Evolutionary conservation across 2,113 vertebrate genomes (phyloP), one percentile per base, ranked within the genome.

Genomic region (Helogale parvula): DNA sequence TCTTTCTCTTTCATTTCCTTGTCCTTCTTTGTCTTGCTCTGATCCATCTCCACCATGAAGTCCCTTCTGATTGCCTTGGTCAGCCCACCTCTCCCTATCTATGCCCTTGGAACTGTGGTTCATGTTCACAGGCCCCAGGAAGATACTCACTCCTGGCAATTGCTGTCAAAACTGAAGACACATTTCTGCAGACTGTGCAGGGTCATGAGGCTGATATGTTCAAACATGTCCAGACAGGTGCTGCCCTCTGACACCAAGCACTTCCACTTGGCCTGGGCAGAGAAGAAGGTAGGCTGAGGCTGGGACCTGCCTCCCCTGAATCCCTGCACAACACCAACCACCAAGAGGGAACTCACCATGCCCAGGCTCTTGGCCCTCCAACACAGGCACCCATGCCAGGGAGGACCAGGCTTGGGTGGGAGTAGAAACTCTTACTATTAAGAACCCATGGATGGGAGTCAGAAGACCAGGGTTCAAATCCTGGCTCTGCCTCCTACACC

Each of bases 141-240:
- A 54, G 11, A n/a, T 19, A 96, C 98, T 99, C 97, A 99, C 99
- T 99, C 98, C 96, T 99, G 99, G 94, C 99, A 99, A 97, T 98
- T 98, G 98, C 99, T 99, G 94, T 99, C 94, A 4, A 99, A 99
- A 98, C 99, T 99, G 98, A 99, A 99, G 96, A 99, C 98, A 31
- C 99, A 99, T 93, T 99, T 99, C 89, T 99, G 98, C 8, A 99
- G 98, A 63, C 98, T 99, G 97, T 99, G 99, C 96, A 99, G 97
- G 0, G 99, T 99, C 99, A 99, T 99, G 77, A 99, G 99, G 80
- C 99, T 99, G 93, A 99, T 65, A 0, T 99, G 99, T 38, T 99
- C 98, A 95, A 99, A 99, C 99, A 99, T 99, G 71, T 99, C 99
- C 3, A 99, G 3, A 3, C 63, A 94, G 5, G 88, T 33, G 0